phyloP scores from a whole-genome alignment of 30 jellyfish, hydroid and myxozoan species.

The Rhopilema esculentum region DNA sequence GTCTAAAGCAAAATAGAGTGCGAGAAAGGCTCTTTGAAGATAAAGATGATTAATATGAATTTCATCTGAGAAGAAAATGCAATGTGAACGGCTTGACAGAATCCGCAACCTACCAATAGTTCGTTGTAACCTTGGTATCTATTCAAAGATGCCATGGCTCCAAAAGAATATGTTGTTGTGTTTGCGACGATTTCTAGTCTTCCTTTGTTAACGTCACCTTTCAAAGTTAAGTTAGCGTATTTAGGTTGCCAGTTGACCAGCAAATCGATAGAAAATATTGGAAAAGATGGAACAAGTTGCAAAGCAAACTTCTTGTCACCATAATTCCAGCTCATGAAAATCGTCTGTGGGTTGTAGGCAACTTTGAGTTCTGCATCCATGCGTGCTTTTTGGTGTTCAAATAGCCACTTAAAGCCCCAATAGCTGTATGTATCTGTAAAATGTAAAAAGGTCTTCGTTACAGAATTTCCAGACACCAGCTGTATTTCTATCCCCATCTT shows the following conservation, averaged over 20 bases:
- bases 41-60: not conserved
- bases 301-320: slow-evolving; percentile 45
- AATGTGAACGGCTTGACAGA: too few relatives aligned
- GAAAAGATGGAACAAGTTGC: slow-evolving; percentile 58
- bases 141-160: not conserved
- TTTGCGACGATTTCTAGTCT: slow-evolving; percentile 15
- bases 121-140: not conserved
- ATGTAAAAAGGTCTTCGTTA: slow-evolving; percentile 33
- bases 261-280: slow-evolving; percentile 49
- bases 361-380: slow-evolving; percentile 59
- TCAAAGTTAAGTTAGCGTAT: slow-evolving; percentile 20
- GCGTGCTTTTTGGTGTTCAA: slow-evolving; percentile 42
- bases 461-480: slow-evolving; percentile 25
- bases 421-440: slow-evolving; percentile 84
- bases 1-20: too few relatives aligned
- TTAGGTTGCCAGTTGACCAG: slow-evolving; percentile 54
- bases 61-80: not conserved
- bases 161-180: slow-evolving; percentile 58
- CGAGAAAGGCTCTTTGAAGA: too few relatives aligned
- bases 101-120: not conserved
- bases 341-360: slow-evolving; percentile 70
- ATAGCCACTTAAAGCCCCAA: slow-evolving; percentile 84
- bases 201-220: slow-evolving; percentile 23
- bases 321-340: slow-evolving; percentile 26
- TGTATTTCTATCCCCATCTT: slow-evolving; percentile 72